phyloP scores from a whole-genome alignment of 2,113 vertebrate genomes.

The Meriones unguiculatus region DNA sequence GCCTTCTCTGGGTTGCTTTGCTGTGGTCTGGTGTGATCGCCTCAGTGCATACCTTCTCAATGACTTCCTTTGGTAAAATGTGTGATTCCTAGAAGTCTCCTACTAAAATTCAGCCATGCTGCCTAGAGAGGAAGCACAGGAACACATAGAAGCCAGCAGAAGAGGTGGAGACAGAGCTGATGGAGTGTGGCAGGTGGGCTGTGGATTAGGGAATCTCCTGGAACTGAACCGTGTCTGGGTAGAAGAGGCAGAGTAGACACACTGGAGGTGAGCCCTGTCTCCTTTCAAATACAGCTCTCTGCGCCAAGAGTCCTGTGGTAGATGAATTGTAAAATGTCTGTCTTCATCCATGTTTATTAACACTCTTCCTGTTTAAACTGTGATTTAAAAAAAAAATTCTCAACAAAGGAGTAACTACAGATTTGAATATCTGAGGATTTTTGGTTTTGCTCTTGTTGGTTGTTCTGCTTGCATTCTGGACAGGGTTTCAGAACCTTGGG shows the following conservation, averaged over 20 bases:
- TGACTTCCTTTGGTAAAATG: neutral
- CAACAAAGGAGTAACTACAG: slow-evolving; percentile 3
- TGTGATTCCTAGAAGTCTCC: neutral
- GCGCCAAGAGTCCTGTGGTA: neutral
- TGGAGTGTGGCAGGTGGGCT: neutral
- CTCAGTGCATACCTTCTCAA: neutral
- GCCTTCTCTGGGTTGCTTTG: neutral
- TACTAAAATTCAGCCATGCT: slow-evolving; percentile 21
- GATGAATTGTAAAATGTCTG: neutral
- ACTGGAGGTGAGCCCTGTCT: neutral
- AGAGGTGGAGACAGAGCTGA: neutral
- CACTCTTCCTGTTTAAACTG: neutral
- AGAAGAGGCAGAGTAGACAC: neutral
- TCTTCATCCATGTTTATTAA: neutral
- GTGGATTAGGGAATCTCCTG: neutral
- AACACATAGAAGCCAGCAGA: neutral
- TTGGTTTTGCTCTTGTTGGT: neutral
- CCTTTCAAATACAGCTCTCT: neutral
- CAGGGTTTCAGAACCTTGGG: neutral
- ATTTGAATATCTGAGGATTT: neutral
- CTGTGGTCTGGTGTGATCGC: neutral
- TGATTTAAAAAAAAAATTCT: slow-evolving; percentile 4
- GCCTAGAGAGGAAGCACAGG: neutral
- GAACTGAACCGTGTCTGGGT: neutral
- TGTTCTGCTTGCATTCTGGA: neutral